Conservation (phyloP, 2,888 invertebrate genomes). For the Meiosimyza platycephala region DNA sequence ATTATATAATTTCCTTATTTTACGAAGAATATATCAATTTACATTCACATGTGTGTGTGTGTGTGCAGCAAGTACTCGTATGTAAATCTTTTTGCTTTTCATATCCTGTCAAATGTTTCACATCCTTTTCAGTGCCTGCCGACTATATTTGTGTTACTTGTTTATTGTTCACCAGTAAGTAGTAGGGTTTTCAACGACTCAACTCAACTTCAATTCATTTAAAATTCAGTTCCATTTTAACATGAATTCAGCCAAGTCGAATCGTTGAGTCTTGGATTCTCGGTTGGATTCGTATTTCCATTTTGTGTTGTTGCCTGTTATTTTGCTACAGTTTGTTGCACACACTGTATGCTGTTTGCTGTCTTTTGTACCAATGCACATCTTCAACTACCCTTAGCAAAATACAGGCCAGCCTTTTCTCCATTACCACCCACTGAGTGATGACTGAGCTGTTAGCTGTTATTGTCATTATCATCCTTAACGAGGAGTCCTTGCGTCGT, state of each 20-base stretch:
- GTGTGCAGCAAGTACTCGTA: background rate
- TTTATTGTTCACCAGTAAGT: slow-evolving; percentile 1
- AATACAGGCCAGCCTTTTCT: background rate
- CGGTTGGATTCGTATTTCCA: slow-evolving; percentile 46
- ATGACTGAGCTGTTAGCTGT: background rate
- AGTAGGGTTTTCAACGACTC: slow-evolving; percentile 28
- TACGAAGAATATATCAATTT: slow-evolving; percentile 20
- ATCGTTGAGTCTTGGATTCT: background rate
- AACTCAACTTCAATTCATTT: slow-evolving; percentile 55
- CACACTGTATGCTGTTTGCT: background rate
- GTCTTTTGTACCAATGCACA: background rate
- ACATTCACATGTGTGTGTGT: background rate
- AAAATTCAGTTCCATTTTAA: slow-evolving; percentile 57
- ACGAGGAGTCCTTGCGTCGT: slow-evolving; percentile 3
- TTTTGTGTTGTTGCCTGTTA: slow-evolving; percentile 50
- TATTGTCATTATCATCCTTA: slow-evolving; percentile 9
- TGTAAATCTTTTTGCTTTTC: slow-evolving; percentile 28
- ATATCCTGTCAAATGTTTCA: slow-evolving; percentile 33
- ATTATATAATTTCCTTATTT: slow-evolving; percentile 9
- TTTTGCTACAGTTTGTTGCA: slow-evolving; percentile 11
- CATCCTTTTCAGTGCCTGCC: slow-evolving; percentile 9
- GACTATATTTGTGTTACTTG: too few species aligned
- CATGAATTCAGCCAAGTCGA: slow-evolving; percentile 39
- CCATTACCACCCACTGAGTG: background rate
- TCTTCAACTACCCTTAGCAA: too few species aligned